These are phyloP conservation scores for Ictalurus furcatus DNA, from an alignment of 2,113 vertebrate genomes.

Conservation along the genomic window DNA sequence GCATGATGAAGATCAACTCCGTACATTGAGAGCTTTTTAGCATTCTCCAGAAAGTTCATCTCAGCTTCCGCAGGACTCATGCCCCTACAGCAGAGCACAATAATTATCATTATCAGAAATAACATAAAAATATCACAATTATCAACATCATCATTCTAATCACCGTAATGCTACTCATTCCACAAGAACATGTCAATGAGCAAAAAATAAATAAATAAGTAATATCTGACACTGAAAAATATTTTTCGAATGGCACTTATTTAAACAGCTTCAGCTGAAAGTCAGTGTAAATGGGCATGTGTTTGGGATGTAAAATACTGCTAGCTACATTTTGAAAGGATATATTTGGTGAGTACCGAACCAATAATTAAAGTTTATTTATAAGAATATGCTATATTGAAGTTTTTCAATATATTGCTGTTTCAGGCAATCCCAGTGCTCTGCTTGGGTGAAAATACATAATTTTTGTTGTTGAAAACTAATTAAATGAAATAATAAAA, in stretches of 20 bases:
- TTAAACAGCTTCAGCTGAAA: slow-evolving; percentile 1
- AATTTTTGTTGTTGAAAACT: background rate
- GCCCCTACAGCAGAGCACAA: slow-evolving; percentile 75
- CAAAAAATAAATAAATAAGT: background rate
- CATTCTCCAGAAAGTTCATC: slow-evolving; percentile 97
- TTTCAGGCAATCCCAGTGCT: background rate
- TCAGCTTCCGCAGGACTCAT: slow-evolving; percentile 98
- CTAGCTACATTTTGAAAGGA: background rate
- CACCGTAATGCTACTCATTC: background rate
- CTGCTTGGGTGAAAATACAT: background rate
- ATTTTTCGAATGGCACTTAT: background rate
- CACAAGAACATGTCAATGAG: background rate
- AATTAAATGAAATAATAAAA: no score
- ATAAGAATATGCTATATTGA: no score
- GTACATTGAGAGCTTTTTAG: slow-evolving; percentile 99
- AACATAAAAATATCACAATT: background rate
- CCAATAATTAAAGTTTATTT: background rate
- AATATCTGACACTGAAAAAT: background rate
- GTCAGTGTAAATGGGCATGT: background rate
- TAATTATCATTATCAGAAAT: slow-evolving; percentile 3
- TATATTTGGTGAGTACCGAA: background rate
- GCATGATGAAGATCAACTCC: slow-evolving; percentile 98
- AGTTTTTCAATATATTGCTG: background rate
- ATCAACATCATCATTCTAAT: background rate
- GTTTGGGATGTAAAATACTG: background rate